Conservation (phyloP, 2,113 vertebrate genomes). For the Scophthalmus maximus region DNA sequence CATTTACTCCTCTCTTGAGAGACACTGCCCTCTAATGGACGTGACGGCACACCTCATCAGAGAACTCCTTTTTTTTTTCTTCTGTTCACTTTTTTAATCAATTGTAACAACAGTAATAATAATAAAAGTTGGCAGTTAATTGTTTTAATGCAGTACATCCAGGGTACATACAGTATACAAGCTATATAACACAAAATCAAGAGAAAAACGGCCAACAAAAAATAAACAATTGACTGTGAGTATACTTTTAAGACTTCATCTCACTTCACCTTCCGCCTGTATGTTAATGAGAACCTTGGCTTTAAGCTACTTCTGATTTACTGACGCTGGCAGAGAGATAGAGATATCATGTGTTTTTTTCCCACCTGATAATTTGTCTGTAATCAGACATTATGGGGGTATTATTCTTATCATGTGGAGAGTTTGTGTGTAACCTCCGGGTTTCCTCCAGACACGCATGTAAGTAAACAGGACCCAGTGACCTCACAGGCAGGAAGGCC, state of each 20-base stretch:
- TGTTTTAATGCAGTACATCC: not conserved
- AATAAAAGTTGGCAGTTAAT: not conserved
- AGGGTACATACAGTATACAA: not conserved
- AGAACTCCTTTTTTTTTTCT: not conserved
- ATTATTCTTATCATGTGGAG: conserved; percentile 54
- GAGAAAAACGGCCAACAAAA: not conserved
- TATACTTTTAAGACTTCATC: not conserved
- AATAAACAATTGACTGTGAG: not conserved
- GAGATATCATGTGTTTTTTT: conserved; percentile 26
- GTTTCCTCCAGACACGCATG: conserved; percentile 65
- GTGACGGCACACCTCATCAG: not conserved
- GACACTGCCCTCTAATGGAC: conserved; percentile 54
- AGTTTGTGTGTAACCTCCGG: conserved; percentile 56
- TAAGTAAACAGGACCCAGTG: conserved; percentile 77
- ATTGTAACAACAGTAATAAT: not conserved
- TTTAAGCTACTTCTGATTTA: conserved; percentile 33
- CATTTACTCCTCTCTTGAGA: not conserved
- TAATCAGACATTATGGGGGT: conserved; percentile 40
- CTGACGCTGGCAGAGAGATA: conserved; percentile 8
- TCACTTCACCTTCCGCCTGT: too few species aligned
- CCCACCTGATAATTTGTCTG: conserved; percentile 49
- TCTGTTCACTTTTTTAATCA: not conserved
- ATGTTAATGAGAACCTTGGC: not conserved
- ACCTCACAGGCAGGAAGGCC: conserved; percentile 79
- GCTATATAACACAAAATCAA: not conserved